Conservation (phyloP, 2,113 vertebrate species). For the Pangasianodon hypophthalmus region DNA sequence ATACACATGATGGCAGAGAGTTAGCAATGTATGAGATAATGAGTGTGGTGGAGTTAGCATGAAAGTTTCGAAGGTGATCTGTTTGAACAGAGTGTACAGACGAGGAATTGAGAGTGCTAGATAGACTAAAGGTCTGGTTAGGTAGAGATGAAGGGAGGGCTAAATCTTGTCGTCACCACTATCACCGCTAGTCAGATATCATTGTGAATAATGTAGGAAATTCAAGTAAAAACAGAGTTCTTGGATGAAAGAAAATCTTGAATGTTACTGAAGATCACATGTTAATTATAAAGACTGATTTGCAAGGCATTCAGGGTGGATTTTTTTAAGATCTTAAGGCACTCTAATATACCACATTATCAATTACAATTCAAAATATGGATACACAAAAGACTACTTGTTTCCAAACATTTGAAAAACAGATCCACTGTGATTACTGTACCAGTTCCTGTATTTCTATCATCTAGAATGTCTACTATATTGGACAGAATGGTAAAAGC, state of each 20-base stretch:
- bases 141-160: neutral
- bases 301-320: neutral
- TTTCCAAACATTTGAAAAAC: neutral
- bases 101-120: neutral
- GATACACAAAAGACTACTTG: neutral
- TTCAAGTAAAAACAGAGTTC: neutral
- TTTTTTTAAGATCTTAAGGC: neutral
- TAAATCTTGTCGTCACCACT: neutral
- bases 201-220: neutral
- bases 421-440: neutral
- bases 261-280: neutral
- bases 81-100: neutral
- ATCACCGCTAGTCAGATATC: neutral
- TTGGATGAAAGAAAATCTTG: neutral
- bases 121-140: neutral
- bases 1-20: too few species aligned
- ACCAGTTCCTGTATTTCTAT: neutral
- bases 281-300: neutral
- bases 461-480: neutral
- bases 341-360: neutral
- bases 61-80: too few species aligned
- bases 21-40: too few species aligned
- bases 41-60: too few species aligned
- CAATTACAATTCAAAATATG: neutral
- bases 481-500: slow-evolving; percentile 2